These are phyloP conservation scores for Spodoptera frugiperda DNA, from an alignment of 1,140 invertebrate species.

Conservation along the genomic window DNA sequence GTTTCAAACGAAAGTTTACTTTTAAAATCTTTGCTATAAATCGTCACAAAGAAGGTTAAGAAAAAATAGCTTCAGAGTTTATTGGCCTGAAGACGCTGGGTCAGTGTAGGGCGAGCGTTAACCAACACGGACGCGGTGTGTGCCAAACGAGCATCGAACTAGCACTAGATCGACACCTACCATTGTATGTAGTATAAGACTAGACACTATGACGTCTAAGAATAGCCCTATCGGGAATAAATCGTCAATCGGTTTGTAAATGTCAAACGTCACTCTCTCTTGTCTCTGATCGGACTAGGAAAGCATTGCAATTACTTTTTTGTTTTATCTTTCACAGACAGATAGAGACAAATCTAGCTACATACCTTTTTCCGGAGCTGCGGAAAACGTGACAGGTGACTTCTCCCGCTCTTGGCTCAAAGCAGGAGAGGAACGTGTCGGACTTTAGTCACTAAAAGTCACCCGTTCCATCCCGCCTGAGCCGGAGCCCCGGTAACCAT, in stretches of 20 bases:
- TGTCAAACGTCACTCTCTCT: background rate
- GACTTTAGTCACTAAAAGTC: too few relatives aligned
- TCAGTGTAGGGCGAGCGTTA: conserved; percentile 4
- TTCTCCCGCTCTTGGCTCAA: too few relatives aligned
- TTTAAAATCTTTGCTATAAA: background rate
- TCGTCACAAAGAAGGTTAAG: background rate
- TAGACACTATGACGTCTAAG: background rate
- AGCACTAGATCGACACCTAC: background rate
- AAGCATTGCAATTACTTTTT: background rate
- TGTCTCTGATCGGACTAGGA: background rate
- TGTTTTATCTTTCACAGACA: too few relatives aligned
- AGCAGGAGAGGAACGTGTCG: too few relatives aligned
- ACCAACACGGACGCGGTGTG: background rate
- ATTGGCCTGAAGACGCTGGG: conserved; percentile 1
- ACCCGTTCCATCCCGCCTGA: too few relatives aligned
- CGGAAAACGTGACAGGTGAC: too few relatives aligned
- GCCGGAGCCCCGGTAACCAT: too few relatives aligned
- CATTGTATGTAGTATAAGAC: background rate
- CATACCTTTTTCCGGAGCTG: too few relatives aligned
- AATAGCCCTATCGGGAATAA: conserved; percentile 9
- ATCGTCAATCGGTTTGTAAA: background rate
- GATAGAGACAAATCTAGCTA: too few relatives aligned
- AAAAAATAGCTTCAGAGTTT: conserved; percentile 22
- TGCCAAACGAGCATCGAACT: conserved; percentile 20
- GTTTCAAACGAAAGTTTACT: too few relatives aligned